phyloP scores from a whole-genome alignment of 2,797 vertebrate species.

The Cercopithecus mitis region DNA sequence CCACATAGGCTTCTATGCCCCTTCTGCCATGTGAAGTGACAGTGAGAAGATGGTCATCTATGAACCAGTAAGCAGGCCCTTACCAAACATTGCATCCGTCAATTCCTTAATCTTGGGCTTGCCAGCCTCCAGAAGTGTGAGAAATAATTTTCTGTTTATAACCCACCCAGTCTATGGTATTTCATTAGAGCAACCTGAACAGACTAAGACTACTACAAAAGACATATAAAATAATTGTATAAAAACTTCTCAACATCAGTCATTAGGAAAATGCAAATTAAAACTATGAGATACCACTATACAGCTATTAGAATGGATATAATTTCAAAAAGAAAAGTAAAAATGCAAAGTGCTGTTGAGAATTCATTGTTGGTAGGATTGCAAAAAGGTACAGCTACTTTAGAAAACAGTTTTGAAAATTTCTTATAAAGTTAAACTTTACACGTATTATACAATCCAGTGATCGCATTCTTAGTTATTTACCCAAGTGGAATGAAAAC shows the following conservation, averaged over 20 bases:
- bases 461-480: not conserved
- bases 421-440: not conserved
- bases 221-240: not conserved
- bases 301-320: not conserved
- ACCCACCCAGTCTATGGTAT: not conserved
- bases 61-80: not conserved
- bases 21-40: not conserved
- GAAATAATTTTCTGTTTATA: not conserved
- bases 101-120: not conserved
- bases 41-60: not conserved
- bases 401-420: not conserved
- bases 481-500: not conserved
- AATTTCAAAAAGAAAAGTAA: not conserved
- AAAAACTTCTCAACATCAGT: not conserved
- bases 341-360: not conserved
- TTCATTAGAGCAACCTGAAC: not conserved
- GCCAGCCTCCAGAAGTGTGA: not conserved
- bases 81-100: not conserved
- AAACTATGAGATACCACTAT: not conserved
- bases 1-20: not conserved
- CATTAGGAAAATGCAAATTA: not conserved
- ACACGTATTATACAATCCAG: not conserved
- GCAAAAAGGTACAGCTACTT: not conserved
- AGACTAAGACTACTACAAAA: not conserved
- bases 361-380: not conserved